phyloP scores from a whole-genome alignment of 2,888 invertebrate genomes.

The Ferdinandea cuprea region DNA sequence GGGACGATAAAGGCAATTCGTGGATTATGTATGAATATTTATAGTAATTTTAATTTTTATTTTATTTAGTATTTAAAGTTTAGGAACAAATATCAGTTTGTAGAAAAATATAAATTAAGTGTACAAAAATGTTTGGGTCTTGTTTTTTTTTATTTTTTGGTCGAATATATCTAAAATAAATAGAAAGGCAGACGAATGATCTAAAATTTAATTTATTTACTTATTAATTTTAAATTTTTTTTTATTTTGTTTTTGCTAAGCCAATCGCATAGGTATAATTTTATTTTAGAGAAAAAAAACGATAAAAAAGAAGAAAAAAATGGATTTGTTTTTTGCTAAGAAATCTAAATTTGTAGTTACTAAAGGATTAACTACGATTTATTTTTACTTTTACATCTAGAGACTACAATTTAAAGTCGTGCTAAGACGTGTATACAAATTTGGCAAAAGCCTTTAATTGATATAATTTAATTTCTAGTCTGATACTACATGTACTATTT shows the following conservation, averaged over 20 bases:
- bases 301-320: constrained; percentile 4
- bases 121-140: constrained; percentile 13
- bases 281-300: neutral
- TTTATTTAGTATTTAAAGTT: constrained; percentile 32
- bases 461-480: constrained; percentile 56
- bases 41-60: constrained; percentile 12
- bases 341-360: constrained; percentile 29
- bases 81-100: constrained; percentile 63
- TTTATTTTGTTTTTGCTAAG: too few species aligned
- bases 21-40: constrained; percentile 40
- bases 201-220: too few species aligned
- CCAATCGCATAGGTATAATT: constrained; percentile 17
- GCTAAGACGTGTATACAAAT: constrained; percentile 73
- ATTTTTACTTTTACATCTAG: constrained; percentile 50
- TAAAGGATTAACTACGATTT: neutral
- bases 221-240: too few species aligned
- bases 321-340: neutral
- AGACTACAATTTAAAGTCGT: constrained; percentile 69
- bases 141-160: constrained; percentile 38
- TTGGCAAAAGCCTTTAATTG: constrained; percentile 70
- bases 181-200: neutral
- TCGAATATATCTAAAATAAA: constrained; percentile 37
- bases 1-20: constrained; percentile 53
- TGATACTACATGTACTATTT: constrained; percentile 33
- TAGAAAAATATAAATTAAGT: constrained; percentile 63